Evolutionary conservation across 2,113 vertebrate genomes (phyloP).

Genomic region (Sylvietta virens): DNA sequence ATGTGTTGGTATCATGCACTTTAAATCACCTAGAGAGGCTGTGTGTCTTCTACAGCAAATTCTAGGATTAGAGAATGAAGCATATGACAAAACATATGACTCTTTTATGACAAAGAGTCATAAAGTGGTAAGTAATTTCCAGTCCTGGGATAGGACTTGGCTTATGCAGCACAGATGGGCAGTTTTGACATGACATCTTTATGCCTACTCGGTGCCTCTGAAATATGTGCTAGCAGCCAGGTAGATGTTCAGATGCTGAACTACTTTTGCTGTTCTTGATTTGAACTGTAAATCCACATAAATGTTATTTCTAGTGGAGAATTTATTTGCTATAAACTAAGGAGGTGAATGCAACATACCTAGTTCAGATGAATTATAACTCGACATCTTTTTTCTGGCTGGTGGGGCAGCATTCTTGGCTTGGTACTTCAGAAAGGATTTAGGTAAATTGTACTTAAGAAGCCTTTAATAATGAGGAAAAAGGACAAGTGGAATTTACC

Average conservation of each 20-base stretch:
- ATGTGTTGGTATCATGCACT: not conserved
- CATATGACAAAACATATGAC: not conserved
- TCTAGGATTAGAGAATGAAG: not conserved
- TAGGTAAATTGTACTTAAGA: not conserved
- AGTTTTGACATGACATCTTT: constrained; percentile 4
- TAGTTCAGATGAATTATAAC: not conserved
- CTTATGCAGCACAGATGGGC: not conserved
- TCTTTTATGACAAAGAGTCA: not conserved
- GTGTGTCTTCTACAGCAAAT: not conserved
- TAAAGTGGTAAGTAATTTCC: not conserved
- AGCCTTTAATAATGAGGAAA: not conserved
- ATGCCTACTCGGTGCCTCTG: not conserved
- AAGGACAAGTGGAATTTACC: not conserved
- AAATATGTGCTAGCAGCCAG: not conserved
- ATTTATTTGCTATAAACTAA: not conserved
- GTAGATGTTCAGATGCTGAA: not conserved
- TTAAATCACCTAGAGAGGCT: not conserved
- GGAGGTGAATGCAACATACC: not conserved
- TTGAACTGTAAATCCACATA: not conserved
- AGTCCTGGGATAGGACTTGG: not conserved
- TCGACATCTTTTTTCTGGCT: not conserved
- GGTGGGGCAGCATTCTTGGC: not conserved
- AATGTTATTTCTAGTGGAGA: not conserved
- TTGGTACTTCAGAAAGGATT: not conserved
- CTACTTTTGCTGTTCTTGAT: not conserved